phyloP scores from a whole-genome alignment of 2,113 vertebrate species.

The Poicephalus gulielmi region DNA sequence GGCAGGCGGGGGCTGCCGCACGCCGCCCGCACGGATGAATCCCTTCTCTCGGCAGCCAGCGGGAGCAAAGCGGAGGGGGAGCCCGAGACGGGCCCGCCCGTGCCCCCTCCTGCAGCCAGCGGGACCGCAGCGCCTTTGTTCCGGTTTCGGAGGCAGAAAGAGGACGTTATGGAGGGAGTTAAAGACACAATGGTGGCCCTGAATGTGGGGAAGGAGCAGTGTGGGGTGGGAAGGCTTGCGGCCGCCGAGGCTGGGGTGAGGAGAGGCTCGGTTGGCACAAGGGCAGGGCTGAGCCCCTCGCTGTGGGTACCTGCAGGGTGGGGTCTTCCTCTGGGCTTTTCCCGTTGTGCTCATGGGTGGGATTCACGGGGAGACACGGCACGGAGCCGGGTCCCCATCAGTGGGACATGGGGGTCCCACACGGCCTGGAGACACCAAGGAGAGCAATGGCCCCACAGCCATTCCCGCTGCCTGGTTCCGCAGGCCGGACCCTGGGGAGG shows the following conservation, averaged over 20 bases:
- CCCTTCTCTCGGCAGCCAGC: slow-evolving; percentile 41
- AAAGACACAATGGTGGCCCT: neutral
- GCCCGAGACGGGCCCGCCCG: neutral
- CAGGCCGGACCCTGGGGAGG: neutral
- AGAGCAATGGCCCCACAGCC: neutral
- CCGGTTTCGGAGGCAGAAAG: neutral
- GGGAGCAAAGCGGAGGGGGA: neutral
- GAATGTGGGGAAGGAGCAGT: neutral
- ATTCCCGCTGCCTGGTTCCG: neutral
- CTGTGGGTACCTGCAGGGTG: neutral
- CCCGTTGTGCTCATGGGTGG: neutral
- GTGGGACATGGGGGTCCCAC: neutral
- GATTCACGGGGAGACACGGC: fast-evolving
- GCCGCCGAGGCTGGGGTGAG: neutral
- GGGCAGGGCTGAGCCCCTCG: fast-evolving
- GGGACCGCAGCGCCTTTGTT: neutral
- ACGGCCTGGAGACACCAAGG: neutral
- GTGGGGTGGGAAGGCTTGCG: neutral
- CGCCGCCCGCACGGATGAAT: neutral
- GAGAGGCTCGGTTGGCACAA: fast-evolving
- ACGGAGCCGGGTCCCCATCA: fast-evolving
- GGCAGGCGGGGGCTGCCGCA: slow-evolving; percentile 30
- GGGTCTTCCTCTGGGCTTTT: neutral
- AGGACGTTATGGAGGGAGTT: neutral
- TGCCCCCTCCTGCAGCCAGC: neutral